Percentiles rank a stretch among this genome's conserved stretches.
Conservation (phyloP, 2,797 vertebrate genomes). For the Podarcis lilfordi region DNA sequence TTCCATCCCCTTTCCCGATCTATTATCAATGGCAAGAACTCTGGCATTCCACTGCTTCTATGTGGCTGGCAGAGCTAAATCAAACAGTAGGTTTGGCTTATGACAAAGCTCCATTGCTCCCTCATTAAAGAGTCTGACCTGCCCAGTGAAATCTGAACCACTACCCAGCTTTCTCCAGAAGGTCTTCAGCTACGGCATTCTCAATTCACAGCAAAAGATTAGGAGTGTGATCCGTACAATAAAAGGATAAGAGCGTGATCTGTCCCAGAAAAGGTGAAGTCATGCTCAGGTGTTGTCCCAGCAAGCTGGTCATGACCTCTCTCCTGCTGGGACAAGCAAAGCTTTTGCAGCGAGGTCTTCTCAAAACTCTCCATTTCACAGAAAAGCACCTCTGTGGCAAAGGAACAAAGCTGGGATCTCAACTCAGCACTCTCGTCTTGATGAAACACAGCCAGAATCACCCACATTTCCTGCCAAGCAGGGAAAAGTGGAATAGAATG, state of each 20-base stretch:
- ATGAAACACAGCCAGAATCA: conserved; percentile 26
- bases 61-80: not conserved
- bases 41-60: not conserved
- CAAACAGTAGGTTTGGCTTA: not conserved
- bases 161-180: not conserved
- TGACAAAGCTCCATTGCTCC: conserved; percentile 42
- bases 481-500: conserved; percentile 14
- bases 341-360: conserved; percentile 17
- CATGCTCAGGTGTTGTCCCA: not conserved
- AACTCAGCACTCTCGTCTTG: conserved; percentile 5
- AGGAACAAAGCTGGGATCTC: conserved; percentile 23
- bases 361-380: conserved; percentile 17
- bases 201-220: conserved; percentile 17
- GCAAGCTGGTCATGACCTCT: not conserved
- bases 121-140: conserved; percentile 41
- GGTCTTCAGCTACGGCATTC: conserved; percentile 21
- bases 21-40: conserved; percentile 18
- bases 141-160: not conserved
- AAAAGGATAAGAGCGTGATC: not conserved
- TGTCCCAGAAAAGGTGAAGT: conserved; percentile 23
- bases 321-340: not conserved
- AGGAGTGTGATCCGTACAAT: conserved; percentile 11
- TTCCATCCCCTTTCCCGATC: not conserved
- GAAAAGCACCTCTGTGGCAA: conserved; percentile 33
- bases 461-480: not conserved